Evolutionary conservation across 2,888 invertebrate genomes (phyloP).

Genomic region (Cheilosia urbana): DNA sequence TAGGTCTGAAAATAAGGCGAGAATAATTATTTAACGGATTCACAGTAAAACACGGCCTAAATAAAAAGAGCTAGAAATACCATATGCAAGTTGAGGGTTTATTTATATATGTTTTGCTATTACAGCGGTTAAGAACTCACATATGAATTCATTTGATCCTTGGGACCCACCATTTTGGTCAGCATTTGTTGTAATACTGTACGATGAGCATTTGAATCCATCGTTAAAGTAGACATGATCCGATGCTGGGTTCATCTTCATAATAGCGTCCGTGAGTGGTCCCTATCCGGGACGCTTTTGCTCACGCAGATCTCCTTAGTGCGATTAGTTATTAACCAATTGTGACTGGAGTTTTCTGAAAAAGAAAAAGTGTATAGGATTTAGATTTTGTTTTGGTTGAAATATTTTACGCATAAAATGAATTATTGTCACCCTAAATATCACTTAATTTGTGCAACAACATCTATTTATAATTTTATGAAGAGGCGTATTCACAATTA

Average conservation of each 20-base stretch:
- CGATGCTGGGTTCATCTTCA: constrained; percentile 80
- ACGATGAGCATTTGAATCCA: constrained; percentile 82
- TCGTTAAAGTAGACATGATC: constrained; percentile 83
- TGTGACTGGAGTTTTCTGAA: constrained; percentile 15
- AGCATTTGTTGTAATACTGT: constrained; percentile 81
- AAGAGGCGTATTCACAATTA: no score
- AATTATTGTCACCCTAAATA: no score
- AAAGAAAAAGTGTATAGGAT: constrained; percentile 6
- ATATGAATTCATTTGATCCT: constrained; percentile 86
- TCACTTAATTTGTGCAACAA: no score
- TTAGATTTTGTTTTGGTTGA: background rate
- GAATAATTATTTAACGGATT: no score
- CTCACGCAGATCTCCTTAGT: constrained; percentile 4
- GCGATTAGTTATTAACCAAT: background rate
- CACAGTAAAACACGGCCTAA: no score
- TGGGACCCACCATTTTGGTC: constrained; percentile 84
- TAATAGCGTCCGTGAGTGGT: constrained; percentile 73
- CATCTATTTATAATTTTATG: no score
- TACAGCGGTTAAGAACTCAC: constrained; percentile 79
- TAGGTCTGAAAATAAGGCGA: background rate
- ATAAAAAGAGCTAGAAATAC: no score
- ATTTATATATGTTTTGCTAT: background rate
- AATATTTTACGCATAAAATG: no score
- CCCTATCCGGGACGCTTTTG: constrained; percentile 31
- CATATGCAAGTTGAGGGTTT: no score